A percentile compares a stretch with the other conserved stretches of the same genome.
phyloP scores from a whole-genome alignment of 2,113 vertebrate species.

The Psittacula cyanocephala region DNA sequence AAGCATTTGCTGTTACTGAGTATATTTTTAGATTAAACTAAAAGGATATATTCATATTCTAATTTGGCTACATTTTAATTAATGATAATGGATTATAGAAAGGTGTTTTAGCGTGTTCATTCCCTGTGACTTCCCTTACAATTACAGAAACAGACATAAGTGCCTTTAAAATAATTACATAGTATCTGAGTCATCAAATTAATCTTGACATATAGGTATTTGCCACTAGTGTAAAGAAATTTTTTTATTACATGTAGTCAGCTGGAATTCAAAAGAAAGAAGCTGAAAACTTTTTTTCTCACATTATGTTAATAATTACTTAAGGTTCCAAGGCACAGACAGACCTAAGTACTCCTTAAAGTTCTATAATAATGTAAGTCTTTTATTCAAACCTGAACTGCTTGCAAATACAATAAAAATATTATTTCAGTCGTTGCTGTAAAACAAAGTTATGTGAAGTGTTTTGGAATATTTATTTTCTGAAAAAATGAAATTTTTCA shows the following conservation, averaged over 20 bases:
- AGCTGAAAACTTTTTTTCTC: not conserved
- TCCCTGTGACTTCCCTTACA: not conserved
- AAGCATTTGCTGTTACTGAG: not conserved
- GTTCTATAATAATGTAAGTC: not conserved
- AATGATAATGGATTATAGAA: not conserved
- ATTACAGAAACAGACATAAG: not conserved
- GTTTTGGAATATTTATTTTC: not conserved
- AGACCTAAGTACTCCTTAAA: not conserved
- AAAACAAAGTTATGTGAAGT: not conserved
- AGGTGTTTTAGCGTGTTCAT: not conserved
- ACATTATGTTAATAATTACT: not conserved
- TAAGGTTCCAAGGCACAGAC: not conserved
- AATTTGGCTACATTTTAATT: not conserved
- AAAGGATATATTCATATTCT: not conserved
- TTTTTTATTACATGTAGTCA: not conserved
- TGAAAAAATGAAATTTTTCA: not conserved
- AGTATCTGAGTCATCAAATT: not conserved
- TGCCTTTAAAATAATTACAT: conserved; percentile 4
- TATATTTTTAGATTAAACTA: not conserved
- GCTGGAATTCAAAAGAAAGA: not conserved
- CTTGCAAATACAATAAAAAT: not conserved
- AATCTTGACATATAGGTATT: not conserved
- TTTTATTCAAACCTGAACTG: not conserved
- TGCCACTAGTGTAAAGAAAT: not conserved
- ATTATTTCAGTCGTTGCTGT: not conserved